Evolutionary conservation across 2,797 vertebrate genomes (phyloP).

Genomic region (Pelobates cultripes): DNA sequence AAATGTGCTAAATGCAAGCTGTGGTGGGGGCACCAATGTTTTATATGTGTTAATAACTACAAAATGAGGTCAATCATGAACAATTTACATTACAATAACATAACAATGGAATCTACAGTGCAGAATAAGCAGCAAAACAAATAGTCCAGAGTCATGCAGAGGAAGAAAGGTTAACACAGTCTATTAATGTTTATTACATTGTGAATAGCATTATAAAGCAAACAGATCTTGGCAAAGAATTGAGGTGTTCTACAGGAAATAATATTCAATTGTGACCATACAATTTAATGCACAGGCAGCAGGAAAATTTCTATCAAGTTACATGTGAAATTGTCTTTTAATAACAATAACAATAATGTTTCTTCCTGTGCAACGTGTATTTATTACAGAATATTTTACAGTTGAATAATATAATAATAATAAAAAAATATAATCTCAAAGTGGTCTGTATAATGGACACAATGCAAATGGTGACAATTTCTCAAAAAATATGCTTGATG

Average conservation of each 20-base stretch:
- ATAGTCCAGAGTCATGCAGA: not conserved
- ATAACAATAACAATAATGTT: slow-evolving; percentile 43
- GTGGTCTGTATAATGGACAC: not conserved
- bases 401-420: not conserved
- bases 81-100: no score
- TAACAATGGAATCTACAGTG: not conserved
- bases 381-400: not conserved
- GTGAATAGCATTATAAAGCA: slow-evolving; percentile 28
- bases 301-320: slow-evolving; percentile 27
- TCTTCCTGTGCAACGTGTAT: slow-evolving; percentile 17
- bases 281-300: slow-evolving; percentile 29
- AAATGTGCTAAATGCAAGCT: no score
- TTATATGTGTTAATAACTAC: no score
- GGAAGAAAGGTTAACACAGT: slow-evolving; percentile 15
- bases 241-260: slow-evolving; percentile 36
- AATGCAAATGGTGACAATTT: not conserved
- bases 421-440: not conserved
- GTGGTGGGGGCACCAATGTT: no score
- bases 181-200: slow-evolving; percentile 19
- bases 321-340: slow-evolving; percentile 44
- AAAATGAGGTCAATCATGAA: no score
- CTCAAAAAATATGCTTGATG: no score
- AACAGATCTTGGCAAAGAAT: slow-evolving; percentile 20
- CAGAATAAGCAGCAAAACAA: not conserved
- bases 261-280: slow-evolving; percentile 11